Evolutionary conservation across 2,888 invertebrate genomes (phyloP).

Genomic region (Petrolisthes manimaculis): DNA sequence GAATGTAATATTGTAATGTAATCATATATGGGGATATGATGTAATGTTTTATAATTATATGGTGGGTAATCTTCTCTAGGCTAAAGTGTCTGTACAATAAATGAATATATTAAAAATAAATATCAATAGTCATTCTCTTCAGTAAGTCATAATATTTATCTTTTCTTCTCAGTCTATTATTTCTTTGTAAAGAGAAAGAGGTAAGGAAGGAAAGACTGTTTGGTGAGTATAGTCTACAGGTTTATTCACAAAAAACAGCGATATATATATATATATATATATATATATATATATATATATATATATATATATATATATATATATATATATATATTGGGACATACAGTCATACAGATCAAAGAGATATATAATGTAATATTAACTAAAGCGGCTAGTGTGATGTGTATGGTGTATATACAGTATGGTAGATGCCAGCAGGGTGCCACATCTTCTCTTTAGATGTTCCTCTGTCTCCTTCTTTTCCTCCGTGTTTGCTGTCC

Average conservation of each 20-base stretch:
- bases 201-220: no score
- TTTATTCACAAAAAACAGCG: not conserved
- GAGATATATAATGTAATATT: not conserved
- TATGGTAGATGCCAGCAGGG: not conserved
- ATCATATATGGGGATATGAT: not conserved
- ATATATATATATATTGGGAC: not conserved
- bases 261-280: no score
- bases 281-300: not conserved
- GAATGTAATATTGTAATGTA: conserved; percentile 8
- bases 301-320: conserved; percentile 9
- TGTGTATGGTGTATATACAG: not conserved
- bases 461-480: no score
- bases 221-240: not conserved
- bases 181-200: no score
- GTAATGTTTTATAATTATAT: conserved; percentile 16
- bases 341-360: not conserved
- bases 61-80: not conserved
- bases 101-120: no score
- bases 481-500: no score
- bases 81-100: no score
- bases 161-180: no score
- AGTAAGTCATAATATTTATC: no score
- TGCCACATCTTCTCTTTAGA: no score
- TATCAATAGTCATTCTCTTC: no score
- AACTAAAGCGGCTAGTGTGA: not conserved